Conservation (phyloP, 2,888 invertebrate genomes). For the Aspidiotus rigidus region DNA sequence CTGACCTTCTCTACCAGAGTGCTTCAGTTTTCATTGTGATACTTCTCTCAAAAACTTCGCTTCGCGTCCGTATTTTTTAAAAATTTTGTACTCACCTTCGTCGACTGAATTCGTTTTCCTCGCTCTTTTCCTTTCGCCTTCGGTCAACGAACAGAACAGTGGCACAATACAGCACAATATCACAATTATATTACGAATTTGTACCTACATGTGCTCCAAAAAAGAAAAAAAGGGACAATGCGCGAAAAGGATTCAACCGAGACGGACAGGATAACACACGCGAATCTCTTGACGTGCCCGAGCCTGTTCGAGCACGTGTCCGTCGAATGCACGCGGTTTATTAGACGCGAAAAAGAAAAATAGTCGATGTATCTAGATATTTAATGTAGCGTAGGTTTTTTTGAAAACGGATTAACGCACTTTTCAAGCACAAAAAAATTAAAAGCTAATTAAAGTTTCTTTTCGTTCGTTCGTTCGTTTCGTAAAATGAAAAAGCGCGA, state of each 20-base stretch:
- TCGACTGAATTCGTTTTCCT: neutral
- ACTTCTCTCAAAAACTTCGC: neutral
- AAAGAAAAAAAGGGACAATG: neutral
- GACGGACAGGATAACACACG: neutral
- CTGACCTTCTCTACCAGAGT: no score
- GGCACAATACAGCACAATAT: no score
- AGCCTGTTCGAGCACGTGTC: conserved; percentile 1
- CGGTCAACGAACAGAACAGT: no score
- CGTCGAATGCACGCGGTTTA: neutral
- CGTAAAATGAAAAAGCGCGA: neutral
- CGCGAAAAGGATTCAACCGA: neutral
- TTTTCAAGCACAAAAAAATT: neutral
- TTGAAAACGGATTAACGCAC: no score
- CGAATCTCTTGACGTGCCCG: neutral
- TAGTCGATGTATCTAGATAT: no score
- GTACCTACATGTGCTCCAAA: no score
- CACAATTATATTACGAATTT: no score
- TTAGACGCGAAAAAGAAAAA: neutral
- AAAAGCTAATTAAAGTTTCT: neutral
- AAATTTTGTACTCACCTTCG: neutral
- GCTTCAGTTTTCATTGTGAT: no score
- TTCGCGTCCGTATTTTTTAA: neutral
- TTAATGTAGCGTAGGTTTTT: no score
- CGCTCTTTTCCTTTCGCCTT: no score
- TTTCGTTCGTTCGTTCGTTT: no score